Evolutionary conservation across 2,113 vertebrate species (phyloP), one percentile per base, ranked within the genome.

Genomic region (Lamprologus tigripictilis): DNA sequence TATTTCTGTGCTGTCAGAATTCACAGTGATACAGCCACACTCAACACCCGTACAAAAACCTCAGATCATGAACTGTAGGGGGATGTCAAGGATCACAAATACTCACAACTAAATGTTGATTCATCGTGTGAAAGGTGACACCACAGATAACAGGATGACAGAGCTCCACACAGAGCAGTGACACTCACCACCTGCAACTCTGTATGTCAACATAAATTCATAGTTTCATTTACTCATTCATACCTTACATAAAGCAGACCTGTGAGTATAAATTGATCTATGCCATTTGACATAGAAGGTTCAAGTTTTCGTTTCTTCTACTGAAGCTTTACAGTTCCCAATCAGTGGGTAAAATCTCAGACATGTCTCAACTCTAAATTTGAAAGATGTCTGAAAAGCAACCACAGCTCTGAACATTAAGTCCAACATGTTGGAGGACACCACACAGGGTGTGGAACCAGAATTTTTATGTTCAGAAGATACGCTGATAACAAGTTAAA

Each of bases 391-490:
- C 55, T 58, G 55, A 58, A 58, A 31, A 9, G 5, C 14, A 58
- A 58, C 55, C 8, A 31, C 2, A 61, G 26, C 26, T 61, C 57
- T 61, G 57, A 61, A 4, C 26, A 9, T 61, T 31, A 61, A 9
- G 26, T 61, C 26, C 57, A 61, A 31, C 26, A 61, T 31, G 57
- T 17, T 61, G 26, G 57, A 61, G 3, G 57, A 61, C 26, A 61
- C 14, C 26, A 61, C 57, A 31, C 26, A 61, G 5, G 2, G 26
- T 0, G 57, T 0, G 26, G 57, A 58, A 58, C 57, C 0, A 58
- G 57, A 58, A 61, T 58, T 58, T 9, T 0, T 6, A 58, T 58
- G 55, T 58, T 58, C 26, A 31, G 0, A 58, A 17, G 55, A 3
- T 9, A 58, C 4, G 3, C 23, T 9, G 13, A 58, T 58, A 58